These are phyloP conservation scores for Paramisgurnus dabryanus DNA, from an alignment of 2,113 vertebrate species.

Conservation along the genomic window DNA sequence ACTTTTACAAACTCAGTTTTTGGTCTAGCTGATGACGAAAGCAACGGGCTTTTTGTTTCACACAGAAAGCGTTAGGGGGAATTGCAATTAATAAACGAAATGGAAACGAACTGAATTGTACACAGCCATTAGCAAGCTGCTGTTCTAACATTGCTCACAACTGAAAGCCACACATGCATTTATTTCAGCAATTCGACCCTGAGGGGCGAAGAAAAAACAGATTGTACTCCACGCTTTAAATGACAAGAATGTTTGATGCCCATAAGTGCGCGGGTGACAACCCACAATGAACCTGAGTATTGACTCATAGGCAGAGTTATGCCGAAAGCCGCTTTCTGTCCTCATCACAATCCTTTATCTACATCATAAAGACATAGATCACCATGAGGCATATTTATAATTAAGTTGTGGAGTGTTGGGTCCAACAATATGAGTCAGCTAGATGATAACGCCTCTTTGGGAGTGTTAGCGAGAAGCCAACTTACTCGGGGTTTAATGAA, in stretches of 20 bases:
- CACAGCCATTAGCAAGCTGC: conserved; percentile 9
- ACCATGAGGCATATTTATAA: conserved; percentile 50
- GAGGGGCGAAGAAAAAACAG: conserved; percentile 19
- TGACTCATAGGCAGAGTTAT: conserved; percentile 42
- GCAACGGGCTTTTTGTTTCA: not conserved
- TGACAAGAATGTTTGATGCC: conserved; percentile 36
- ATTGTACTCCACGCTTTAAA: conserved; percentile 13
- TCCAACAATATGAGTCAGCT: conserved; percentile 34
- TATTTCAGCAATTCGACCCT: not conserved
- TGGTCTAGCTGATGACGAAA: not conserved
- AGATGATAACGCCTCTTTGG: conserved; percentile 27
- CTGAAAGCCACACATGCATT: conserved; percentile 21
- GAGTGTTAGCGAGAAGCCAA: not conserved
- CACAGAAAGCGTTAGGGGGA: not conserved
- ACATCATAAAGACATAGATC: conserved; percentile 39
- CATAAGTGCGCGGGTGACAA: conserved; percentile 43
- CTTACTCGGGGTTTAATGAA: not conserved
- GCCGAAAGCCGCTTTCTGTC: conserved; percentile 33
- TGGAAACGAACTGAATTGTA: not conserved
- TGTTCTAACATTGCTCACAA: conserved; percentile 23
- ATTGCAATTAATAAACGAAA: not conserved
- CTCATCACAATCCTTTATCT: conserved; percentile 39
- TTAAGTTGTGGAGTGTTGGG: conserved; percentile 47
- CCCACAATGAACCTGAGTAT: conserved; percentile 30
- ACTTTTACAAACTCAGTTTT: not conserved